Conservation (phyloP, 2,888 invertebrate species). For the Lutraria lutraria region DNA sequence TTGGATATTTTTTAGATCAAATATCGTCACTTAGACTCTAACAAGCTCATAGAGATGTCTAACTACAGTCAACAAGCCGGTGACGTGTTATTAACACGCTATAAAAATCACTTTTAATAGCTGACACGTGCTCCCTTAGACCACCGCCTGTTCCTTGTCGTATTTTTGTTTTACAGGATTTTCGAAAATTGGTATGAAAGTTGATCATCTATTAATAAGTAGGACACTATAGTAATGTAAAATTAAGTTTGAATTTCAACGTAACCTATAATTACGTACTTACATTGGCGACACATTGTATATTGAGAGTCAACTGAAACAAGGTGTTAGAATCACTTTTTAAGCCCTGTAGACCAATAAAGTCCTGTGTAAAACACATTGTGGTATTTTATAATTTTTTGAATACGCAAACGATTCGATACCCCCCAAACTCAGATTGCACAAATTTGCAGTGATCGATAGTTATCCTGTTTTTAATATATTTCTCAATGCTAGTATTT, state of each 20-base stretch:
- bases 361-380: too few relatives aligned
- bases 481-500: too few relatives aligned
- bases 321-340: too few relatives aligned
- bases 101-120: conserved; percentile 36
- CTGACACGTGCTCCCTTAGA: conserved; percentile 32
- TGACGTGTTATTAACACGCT: conserved; percentile 34
- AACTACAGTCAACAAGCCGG: conserved; percentile 29
- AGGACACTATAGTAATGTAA: background rate
- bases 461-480: too few relatives aligned
- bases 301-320: too few relatives aligned
- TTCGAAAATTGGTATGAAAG: background rate
- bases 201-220: background rate
- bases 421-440: too few relatives aligned
- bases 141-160: conserved; percentile 25
- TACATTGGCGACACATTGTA: background rate
- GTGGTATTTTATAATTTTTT: too few relatives aligned
- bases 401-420: too few relatives aligned
- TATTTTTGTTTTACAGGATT: background rate
- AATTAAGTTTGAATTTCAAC: background rate
- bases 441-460: too few relatives aligned
- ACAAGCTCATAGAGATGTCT: conserved; percentile 25
- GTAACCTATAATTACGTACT: background rate
- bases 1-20: conserved; percentile 1
- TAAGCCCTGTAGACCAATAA: too few relatives aligned
- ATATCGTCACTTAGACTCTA: conserved; percentile 15